Evolutionary conservation across 1,140 invertebrate species (phyloP), one percentile per base, ranked within the genome.

Genomic region (Stegodyphus mimosarum): DNA sequence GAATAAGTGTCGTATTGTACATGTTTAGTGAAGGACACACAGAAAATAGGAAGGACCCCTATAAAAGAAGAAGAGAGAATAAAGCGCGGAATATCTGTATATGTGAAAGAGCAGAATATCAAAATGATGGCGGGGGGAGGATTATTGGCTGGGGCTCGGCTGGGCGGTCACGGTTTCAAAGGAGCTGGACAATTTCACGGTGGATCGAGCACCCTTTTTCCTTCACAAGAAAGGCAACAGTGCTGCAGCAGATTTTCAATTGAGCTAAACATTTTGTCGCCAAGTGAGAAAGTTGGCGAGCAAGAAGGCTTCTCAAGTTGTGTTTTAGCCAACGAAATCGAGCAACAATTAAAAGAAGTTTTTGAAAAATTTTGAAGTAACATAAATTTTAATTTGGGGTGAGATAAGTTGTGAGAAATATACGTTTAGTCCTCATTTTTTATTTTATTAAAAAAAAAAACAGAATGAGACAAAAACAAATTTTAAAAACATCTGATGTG

Each of bases 1-100:
- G 75, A 55, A 77, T 77, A 77, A 77, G 75, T 77, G 75, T 77
- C 17, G 75, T 55, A 51, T 77, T 77, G 75, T 77, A 48, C 63
- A 48, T 60, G 55, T 15, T 60, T 60, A 15, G 55, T 60, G 55
- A 15, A 60, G 55, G 55, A 15, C 55, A 60, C 9, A 15, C 9
- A 15, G 15, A 60, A 60, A 60, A 60, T 60, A 60, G 55, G 9
- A 60, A 60, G 55, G 15, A 11, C 55, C 55, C 15, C 55, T 60
- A 60, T 60, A 77, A 72, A 72, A 51, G 50, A 51, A 77, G 17
- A 67, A 77, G 63, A 77, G n/a, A 49, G 75, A 67, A 77, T 77
- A 77, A 66, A 53, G 50, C 64, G 49, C n/a, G 75, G 63, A 67
- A 77, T 77, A 77, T 77, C 60, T 67, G 66, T 67, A 52, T 55